Evolutionary conservation across 2,888 invertebrate species (phyloP), one percentile per base, ranked within the genome.

Genomic region (Drosophila histrio): DNA sequence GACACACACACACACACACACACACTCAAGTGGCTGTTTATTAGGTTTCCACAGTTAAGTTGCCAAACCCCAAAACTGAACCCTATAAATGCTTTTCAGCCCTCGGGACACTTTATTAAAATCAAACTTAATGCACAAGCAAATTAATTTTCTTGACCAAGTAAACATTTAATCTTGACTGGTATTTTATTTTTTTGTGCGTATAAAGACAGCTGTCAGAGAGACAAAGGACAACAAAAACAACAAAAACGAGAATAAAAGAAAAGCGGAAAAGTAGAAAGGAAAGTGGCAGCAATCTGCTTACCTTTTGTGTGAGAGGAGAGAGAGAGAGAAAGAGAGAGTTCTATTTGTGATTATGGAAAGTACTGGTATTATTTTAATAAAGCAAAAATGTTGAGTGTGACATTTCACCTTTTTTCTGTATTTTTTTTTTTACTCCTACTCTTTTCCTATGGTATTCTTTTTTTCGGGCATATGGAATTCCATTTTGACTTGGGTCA

Each of bases 101-200:
- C 36, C 44, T 24, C 50, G 38, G 28, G 71, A 68, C 87, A 88
- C 84, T 85, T 85, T 86, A 85, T 85, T 88, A 85, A 85, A 85
- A 85, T 85, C 88, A 86, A 88, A 86, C 69, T 61, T 71, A 80
- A 79, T 86, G 79, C 73, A 44, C 39, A 41, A 47, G 62, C 78
- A 85, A 85, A 85, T 85, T 85, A 85, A 85, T 85, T 85, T 83
- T 68, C 75, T 77, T 68, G 57, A 64, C 71, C 75, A 65, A 69
- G 64, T 71, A 84, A 84, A 75, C 74, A 75, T 87, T 75, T 87
- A 83, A 80, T 77, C 87, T 69, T 46, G 32, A 38, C 13, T 22
- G 21, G 2, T 54, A 44, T 8, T 41, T n/a, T 4, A 7, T 39
- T n/a, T 21, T 19, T 11, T 38, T 11, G 3, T 11, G 28, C 28